Conservation (phyloP, 2,797 vertebrate species). For the Silurus aristotelis region DNA sequence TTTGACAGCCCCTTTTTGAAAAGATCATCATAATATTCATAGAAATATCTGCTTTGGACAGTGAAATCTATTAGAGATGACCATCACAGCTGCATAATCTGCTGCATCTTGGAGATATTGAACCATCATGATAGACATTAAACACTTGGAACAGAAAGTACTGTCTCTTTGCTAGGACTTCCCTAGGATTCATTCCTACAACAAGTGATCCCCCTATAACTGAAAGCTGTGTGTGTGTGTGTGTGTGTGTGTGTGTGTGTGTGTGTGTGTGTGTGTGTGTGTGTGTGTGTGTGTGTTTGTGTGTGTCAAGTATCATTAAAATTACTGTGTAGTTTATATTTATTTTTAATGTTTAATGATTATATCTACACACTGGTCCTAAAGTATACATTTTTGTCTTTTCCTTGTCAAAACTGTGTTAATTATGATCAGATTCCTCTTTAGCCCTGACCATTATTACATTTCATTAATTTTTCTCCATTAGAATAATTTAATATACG, state of each 20-base stretch:
- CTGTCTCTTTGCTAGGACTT: neutral
- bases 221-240: neutral
- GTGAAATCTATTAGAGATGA: slow-evolving; percentile 1
- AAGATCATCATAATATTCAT: neutral
- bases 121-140: neutral
- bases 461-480: neutral
- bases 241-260: too few relatives aligned
- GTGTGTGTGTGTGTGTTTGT: too few relatives aligned
- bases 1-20: neutral
- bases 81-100: neutral
- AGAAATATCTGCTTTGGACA: neutral
- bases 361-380: too few relatives aligned
- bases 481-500: neutral
- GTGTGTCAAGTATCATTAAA: neutral
- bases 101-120: neutral
- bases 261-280: too few relatives aligned
- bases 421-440: neutral
- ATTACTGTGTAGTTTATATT: neutral
- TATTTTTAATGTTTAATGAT: neutral
- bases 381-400: neutral
- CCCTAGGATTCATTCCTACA: neutral
- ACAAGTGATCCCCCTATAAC: neutral
- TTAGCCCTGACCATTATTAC: neutral
- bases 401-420: neutral
- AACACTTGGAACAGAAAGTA: neutral